Percentiles rank a stretch among this genome's conserved stretches.
Evolutionary conservation across 2,888 invertebrate genomes (phyloP).

Genomic region (Tryphoninae sp.): DNA sequence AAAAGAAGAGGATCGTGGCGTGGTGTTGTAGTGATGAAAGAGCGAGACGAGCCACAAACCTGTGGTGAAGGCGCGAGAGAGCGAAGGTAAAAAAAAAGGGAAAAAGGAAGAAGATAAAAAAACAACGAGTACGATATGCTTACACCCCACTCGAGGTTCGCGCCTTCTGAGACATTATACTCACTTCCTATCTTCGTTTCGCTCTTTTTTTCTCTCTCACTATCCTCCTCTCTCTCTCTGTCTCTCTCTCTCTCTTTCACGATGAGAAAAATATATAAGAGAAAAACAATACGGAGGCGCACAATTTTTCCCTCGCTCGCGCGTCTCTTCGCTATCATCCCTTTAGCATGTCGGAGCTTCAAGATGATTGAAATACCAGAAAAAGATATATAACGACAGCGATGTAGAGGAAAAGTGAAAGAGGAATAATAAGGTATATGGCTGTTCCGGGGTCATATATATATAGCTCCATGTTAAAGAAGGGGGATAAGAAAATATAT

Average conservation of each 20-base stretch:
- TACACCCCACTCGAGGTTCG: constrained; percentile 34
- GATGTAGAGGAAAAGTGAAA: constrained; percentile 14
- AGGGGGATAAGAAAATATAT: constrained; percentile 18
- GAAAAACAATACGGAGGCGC: neutral
- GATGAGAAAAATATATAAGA: constrained; percentile 2
- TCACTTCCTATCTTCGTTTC: constrained; percentile 24
- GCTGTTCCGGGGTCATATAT: neutral
- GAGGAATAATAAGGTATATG: constrained; percentile 24
- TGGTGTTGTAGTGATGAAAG: constrained; percentile 17
- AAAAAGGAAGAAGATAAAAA: constrained; percentile 1
- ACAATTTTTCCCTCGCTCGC: constrained; percentile 14
- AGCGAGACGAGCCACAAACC: neutral
- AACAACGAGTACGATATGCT: constrained; percentile 14
- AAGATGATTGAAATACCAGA: constrained; percentile 54
- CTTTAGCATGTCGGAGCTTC: constrained; percentile 24
- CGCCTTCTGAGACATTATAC: constrained; percentile 40
- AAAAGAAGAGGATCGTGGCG: constrained; percentile 35
- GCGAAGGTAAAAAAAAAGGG: neutral
- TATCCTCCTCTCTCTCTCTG: neutral
- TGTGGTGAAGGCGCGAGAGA: neutral
- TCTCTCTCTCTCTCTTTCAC: neutral
- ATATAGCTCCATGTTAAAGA: neutral
- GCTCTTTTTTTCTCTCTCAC: neutral
- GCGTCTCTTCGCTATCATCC: constrained; percentile 25
- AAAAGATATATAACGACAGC: constrained; percentile 38